phyloP scores from a whole-genome alignment of 2,888 invertebrate species.

The Teinopalpus imperialis region DNA sequence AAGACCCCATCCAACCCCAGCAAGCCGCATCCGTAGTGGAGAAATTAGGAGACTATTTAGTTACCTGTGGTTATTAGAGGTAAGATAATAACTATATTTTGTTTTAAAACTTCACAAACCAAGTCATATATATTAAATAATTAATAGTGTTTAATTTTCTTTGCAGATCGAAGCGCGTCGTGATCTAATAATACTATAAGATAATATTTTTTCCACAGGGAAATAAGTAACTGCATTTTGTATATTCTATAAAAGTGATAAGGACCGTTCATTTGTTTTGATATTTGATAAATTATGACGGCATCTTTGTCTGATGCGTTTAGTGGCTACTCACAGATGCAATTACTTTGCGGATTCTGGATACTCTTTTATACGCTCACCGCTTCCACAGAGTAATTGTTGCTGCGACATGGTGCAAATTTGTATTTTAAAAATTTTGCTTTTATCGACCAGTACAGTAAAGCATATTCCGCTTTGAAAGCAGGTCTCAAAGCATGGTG shows the following conservation, averaged over 20 bases:
- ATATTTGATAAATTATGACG: conserved; percentile 79
- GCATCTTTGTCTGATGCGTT: conserved; percentile 73
- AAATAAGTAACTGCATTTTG: conserved; percentile 83
- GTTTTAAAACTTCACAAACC: too few relatives aligned
- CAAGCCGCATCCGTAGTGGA: conserved; percentile 98
- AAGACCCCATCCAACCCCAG: conserved; percentile 98
- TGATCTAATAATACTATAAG: conserved; percentile 82
- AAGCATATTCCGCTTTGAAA: conserved; percentile 69
- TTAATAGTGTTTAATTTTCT: conserved; percentile 37
- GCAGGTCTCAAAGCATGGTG: conserved; percentile 75
- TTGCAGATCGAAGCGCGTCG: conserved; percentile 80
- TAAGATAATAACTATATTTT: conserved; percentile 54
- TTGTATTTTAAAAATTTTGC: conserved; percentile 68
- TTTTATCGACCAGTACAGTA: conserved; percentile 67
- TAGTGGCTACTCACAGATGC: conserved; percentile 67
- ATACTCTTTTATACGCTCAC: conserved; percentile 79
- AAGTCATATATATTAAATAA: too few relatives aligned
- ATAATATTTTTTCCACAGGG: conserved; percentile 83
- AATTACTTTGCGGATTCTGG: conserved; percentile 79
- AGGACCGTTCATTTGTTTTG: conserved; percentile 81
- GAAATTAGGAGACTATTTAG: conserved; percentile 98
- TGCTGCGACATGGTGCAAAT: conserved; percentile 65
- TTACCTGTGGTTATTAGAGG: conserved; percentile 97
- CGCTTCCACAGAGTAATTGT: conserved; percentile 76
- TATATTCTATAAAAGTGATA: conserved; percentile 83